Conservation (phyloP, 2,797 vertebrate species). For the Aeoliscus strigatus region DNA sequence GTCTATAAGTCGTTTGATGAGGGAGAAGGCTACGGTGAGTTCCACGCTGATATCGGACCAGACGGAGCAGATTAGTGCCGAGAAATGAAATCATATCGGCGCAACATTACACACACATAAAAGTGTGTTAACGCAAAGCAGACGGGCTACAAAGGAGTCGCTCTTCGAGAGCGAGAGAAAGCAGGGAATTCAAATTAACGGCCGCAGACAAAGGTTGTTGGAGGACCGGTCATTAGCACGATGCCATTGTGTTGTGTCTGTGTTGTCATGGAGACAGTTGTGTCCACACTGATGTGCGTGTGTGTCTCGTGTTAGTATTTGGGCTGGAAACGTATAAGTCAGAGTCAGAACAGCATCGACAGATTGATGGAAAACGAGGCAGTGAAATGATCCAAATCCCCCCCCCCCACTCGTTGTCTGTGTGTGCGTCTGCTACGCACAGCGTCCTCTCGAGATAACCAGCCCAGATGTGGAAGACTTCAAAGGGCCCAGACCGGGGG, state of each 20-base stretch:
- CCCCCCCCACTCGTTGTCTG: slow-evolving; percentile 18
- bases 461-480: slow-evolving; percentile 71
- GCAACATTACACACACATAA: slow-evolving; percentile 20
- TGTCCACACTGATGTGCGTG: slow-evolving; percentile 28
- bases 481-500: slow-evolving; percentile 59
- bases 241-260: slow-evolving; percentile 46
- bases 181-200: slow-evolving; percentile 16
- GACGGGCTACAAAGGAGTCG: slow-evolving; percentile 19
- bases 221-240: slow-evolving; percentile 45
- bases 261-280: slow-evolving; percentile 48
- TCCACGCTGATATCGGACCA: slow-evolving; percentile 2
- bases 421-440: slow-evolving; percentile 33
- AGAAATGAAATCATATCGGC: slow-evolving; percentile 13
- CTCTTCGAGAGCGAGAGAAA: slow-evolving; percentile 27
- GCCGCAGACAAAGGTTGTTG: slow-evolving; percentile 37
- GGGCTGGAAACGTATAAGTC: too few relatives aligned
- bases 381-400: slow-evolving; percentile 32
- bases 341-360: too few relatives aligned
- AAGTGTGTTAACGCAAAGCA: slow-evolving; percentile 40
- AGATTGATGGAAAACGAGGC: slow-evolving; percentile 38
- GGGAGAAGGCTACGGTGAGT: slow-evolving; percentile 87
- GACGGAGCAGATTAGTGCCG: slow-evolving; percentile 5
- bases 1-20: slow-evolving; percentile 83
- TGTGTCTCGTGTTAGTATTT: slow-evolving; percentile 1
- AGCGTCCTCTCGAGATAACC: slow-evolving; percentile 64